Conservation (phyloP, 2,797 vertebrate genomes). For the Bufotes viridis region DNA sequence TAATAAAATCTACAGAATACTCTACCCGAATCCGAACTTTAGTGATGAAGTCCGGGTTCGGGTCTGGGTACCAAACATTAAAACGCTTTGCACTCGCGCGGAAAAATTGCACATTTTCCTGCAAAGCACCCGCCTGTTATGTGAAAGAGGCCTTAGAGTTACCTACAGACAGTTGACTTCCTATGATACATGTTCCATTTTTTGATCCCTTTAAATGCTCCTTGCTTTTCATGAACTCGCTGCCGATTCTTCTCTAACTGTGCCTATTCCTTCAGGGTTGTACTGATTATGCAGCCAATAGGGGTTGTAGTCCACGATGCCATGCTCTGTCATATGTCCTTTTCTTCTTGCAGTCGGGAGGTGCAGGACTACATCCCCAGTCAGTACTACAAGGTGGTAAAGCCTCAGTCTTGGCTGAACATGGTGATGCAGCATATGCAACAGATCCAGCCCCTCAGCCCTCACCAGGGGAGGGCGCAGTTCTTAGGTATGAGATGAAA, state of each 20-base stretch:
- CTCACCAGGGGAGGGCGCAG: conserved; percentile 92
- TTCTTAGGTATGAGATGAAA: conserved; percentile 83
- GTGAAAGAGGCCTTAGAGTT: too few species aligned
- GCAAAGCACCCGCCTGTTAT: too few species aligned
- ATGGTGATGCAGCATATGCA: conserved; percentile 87
- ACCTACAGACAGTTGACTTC: background rate
- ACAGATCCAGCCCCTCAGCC: conserved; percentile 89
- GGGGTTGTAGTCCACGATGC: background rate
- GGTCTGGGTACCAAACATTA: too few species aligned
- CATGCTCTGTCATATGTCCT: too few species aligned
- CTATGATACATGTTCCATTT: too few species aligned
- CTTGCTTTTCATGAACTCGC: background rate
- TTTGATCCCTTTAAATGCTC: too few species aligned
- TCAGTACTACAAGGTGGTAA: conserved; percentile 80
- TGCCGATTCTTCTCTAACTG: background rate
- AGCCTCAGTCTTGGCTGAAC: conserved; percentile 85
- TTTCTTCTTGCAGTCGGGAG: conserved; percentile 76
- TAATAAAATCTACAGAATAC: too few species aligned
- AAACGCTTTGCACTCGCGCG: too few species aligned
- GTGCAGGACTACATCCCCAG: conserved; percentile 89
- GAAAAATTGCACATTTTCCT: too few species aligned
- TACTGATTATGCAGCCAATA: background rate
- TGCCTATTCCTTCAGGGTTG: background rate
- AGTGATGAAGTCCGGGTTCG: too few species aligned
- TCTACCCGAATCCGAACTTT: too few species aligned